Conservation (phyloP, 1,140 invertebrate genomes). For the Diabrotica undecimpunctata region DNA sequence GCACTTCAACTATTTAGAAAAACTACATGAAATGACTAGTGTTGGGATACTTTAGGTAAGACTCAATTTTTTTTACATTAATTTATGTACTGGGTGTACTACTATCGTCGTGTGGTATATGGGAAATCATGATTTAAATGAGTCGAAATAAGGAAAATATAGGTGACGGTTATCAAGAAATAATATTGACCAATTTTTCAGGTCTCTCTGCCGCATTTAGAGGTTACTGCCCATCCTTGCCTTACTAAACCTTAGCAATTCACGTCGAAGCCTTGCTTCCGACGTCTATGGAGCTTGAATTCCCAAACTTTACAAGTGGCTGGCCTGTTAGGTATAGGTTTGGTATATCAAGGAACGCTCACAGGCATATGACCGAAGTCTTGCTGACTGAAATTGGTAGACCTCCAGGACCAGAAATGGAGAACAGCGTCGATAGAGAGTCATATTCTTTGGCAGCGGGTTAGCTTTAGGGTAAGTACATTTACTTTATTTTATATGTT, state of each 20-base stretch:
- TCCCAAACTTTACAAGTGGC: constrained; percentile 88
- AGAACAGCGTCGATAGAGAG: constrained; percentile 90
- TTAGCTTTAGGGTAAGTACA: constrained; percentile 68
- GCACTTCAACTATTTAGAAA: constrained; percentile 84
- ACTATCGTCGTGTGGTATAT: too few species aligned
- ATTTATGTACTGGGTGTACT: neutral
- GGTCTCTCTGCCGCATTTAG: constrained; percentile 42
- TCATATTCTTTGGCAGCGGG: constrained; percentile 92
- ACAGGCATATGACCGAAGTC: constrained; percentile 86
- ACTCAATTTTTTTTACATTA: constrained; percentile 6
- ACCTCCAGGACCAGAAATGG: constrained; percentile 93
- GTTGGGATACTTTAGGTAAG: constrained; percentile 83
- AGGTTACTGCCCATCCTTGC: constrained; percentile 84
- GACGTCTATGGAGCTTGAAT: constrained; percentile 92
- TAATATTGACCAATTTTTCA: constrained; percentile 22
- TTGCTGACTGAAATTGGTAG: constrained; percentile 59
- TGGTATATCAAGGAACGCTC: constrained; percentile 87
- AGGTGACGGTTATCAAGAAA: too few species aligned
- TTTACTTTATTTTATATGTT: too few species aligned
- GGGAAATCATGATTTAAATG: too few species aligned
- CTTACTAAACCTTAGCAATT: constrained; percentile 84
- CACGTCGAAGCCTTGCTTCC: constrained; percentile 89
- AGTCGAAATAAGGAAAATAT: too few species aligned
- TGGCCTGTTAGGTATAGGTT: constrained; percentile 84
- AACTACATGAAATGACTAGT: constrained; percentile 87